Base-by-base conservation (phyloP, 2,113 vertebrate genomes). In the Equus quagga region DNA sequence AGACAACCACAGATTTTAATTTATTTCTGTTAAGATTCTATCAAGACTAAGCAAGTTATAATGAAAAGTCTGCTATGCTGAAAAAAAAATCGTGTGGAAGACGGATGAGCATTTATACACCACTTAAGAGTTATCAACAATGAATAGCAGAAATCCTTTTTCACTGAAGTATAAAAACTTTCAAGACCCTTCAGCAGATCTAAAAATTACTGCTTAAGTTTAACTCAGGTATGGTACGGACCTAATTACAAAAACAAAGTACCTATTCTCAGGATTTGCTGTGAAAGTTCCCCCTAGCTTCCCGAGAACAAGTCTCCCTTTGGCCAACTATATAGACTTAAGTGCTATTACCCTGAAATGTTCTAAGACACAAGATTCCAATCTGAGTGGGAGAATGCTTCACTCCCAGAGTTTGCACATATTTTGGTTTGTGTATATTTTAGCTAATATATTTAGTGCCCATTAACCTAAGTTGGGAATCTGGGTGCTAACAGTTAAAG, bases 1-100 rank as follows among this genome's bases (percentile, higher is more conserved):
- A 58, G 51, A 90, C 31, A 58, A 91, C 17, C 69, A 89, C 3
- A 79, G 11, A 82, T 28, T 82, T 94, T 75, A 72, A 73, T 44
- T 62, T 62, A 75, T 65, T 90, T 92, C 89, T 94, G 51, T 69
- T 93, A 97, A 85, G 31, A 80, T 41, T 80, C 36, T 81, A 85
- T 36, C 24, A 91, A 87, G 9, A 87, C 33, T 33, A 89, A 65
- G 8, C 15, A 81, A 36, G 36, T 41, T 80, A 26, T 67, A 67
- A 89, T 49, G 31, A 64, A 94, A n/a, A 5, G 24, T 86, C 46
- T 69, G 5, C 23, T 89, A 94, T 56, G 46, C 67, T 67, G 15
- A 64, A 88, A 83, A 82, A 72, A 18, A 72, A 91, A 69, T 85
- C 21, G 62, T 56, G 24, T 33, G 21, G n/a, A 75, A 88, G 26